phyloP scores from a whole-genome alignment of 2,113 vertebrate species.

The Synchiropus splendidus region DNA sequence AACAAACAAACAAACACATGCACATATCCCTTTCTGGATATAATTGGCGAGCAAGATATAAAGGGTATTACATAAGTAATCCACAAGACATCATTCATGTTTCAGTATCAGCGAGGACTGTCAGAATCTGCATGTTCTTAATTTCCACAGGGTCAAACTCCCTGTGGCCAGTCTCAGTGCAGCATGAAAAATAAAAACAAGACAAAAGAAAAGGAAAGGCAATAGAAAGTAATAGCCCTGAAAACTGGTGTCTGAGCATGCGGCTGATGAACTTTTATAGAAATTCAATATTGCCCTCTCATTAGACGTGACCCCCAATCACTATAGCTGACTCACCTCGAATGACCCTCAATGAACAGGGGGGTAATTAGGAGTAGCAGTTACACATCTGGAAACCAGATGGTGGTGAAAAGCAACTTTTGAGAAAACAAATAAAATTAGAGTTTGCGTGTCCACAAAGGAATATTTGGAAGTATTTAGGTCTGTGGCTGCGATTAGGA shows the following conservation, averaged over 20 bases:
- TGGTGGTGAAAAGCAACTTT: slow-evolving; percentile 1
- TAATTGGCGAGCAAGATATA: no score
- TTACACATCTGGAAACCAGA: slow-evolving; percentile 24
- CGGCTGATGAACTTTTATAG: slow-evolving; percentile 73
- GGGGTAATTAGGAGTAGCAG: slow-evolving; percentile 53
- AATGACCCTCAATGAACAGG: slow-evolving; percentile 48
- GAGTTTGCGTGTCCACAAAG: no score
- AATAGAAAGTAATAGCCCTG: slow-evolving; percentile 77
- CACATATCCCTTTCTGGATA: no score
- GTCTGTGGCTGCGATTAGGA: slow-evolving; percentile 4
- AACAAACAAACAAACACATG: no score
- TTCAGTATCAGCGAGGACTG: slow-evolving; percentile 24
- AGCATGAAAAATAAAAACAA: no score
- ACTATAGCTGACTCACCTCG: slow-evolving; percentile 49
- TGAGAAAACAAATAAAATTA: no score
- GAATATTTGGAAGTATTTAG: no score
- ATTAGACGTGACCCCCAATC: slow-evolving; percentile 61
- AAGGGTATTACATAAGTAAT: no score
- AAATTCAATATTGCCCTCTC: slow-evolving; percentile 76
- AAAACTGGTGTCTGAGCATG: slow-evolving; percentile 73
- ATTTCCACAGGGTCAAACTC: slow-evolving; percentile 49
- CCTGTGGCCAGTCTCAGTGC: slow-evolving; percentile 21
- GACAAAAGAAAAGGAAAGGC: slow-evolving; percentile 5
- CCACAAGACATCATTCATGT: background rate
- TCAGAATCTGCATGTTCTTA: slow-evolving; percentile 50